A percentile compares a stretch with the other conserved stretches of the same genome.
These are phyloP conservation scores for Psilopogon haemacephalus DNA, from an alignment of 2,113 vertebrate species.

Conservation along the genomic window DNA sequence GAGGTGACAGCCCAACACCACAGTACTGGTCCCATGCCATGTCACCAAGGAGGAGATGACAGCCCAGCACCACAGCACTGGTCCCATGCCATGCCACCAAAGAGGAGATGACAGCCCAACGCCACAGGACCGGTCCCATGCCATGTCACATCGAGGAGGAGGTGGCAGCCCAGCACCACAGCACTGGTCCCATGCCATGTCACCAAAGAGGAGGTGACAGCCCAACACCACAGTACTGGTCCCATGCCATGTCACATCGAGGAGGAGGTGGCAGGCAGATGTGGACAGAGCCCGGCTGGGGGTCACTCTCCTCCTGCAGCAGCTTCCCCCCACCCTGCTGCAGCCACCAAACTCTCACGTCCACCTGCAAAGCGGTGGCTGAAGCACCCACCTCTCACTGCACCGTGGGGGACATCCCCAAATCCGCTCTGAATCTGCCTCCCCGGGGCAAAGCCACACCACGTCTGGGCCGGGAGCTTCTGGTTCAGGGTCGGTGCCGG, in stretches of 20 bases:
- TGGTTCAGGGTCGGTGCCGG: background rate
- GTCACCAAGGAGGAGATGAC: background rate
- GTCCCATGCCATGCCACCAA: background rate
- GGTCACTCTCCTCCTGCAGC: background rate
- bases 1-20: background rate
- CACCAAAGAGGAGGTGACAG: background rate
- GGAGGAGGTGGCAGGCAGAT: background rate
- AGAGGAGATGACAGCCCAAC: too few species aligned
- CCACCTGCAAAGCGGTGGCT: accelerated
- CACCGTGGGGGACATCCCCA: background rate
- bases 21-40: background rate
- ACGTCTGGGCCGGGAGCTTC: background rate
- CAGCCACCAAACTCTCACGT: background rate
- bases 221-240: background rate
- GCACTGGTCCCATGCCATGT: background rate
- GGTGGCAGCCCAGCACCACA: background rate
- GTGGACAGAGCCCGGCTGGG: background rate
- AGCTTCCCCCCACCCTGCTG: background rate
- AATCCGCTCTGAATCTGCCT: background rate
- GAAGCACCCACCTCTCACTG: background rate
- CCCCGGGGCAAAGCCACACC: background rate
- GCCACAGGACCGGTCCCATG: background rate
- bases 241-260: background rate
- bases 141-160: background rate
- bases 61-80: background rate